Percentiles rank a stretch among this genome's conserved stretches.
These are phyloP conservation scores for Drosophila phalerata DNA, from an alignment of 2,888 invertebrate species.

Conservation along the genomic window DNA sequence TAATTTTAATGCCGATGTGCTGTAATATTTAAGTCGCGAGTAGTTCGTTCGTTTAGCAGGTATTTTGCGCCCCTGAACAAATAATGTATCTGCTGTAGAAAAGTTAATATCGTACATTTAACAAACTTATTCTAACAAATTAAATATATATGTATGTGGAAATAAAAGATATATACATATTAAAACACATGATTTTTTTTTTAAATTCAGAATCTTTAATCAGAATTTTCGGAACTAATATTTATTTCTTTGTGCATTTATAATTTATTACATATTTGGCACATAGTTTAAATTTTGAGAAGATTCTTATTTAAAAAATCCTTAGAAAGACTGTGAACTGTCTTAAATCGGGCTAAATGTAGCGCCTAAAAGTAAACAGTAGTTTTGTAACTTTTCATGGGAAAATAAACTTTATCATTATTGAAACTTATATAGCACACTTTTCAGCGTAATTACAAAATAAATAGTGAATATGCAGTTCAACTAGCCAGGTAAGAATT, in stretches of 20 bases:
- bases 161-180: background rate
- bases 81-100: slow-evolving; percentile 44
- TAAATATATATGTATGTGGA: slow-evolving; percentile 35
- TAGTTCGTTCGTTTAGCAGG: slow-evolving; percentile 29
- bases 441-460: background rate
- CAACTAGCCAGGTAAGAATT: background rate
- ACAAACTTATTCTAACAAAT: slow-evolving; percentile 43
- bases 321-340: too few relatives aligned
- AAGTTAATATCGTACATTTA: slow-evolving; percentile 39
- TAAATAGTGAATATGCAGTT: background rate
- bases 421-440: background rate
- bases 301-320: too few relatives aligned
- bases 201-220: too few relatives aligned
- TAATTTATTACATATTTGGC: too few relatives aligned
- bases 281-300: too few relatives aligned
- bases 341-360: background rate
- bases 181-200: too few relatives aligned
- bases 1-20: slow-evolving; percentile 28
- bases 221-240: too few relatives aligned
- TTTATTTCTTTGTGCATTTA: too few relatives aligned
- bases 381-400: background rate
- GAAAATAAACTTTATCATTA: background rate
- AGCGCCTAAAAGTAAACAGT: background rate
- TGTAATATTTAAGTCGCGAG: slow-evolving; percentile 29
- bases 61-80: slow-evolving; percentile 30